These are phyloP conservation scores for Leucoraja erinaceus DNA, from an alignment of 2,113 vertebrate genomes.

Conservation along the genomic window DNA sequence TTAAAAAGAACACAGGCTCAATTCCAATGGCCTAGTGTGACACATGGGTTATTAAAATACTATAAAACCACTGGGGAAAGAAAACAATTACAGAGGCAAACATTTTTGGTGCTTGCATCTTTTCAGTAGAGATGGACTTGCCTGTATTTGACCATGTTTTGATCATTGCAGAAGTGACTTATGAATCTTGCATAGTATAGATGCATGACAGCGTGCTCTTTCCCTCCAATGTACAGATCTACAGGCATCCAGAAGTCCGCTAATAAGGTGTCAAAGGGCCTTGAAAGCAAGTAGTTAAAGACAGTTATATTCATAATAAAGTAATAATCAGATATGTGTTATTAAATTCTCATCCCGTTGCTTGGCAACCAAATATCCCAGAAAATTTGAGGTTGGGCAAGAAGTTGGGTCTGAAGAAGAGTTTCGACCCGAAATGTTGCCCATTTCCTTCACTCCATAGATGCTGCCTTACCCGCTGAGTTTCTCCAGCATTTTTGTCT, in stretches of 20 bases:
- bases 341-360: not conserved
- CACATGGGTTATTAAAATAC: not conserved
- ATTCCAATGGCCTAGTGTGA: not conserved
- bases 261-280: conserved; percentile 67
- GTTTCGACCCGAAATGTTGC: too few relatives aligned
- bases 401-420: too few relatives aligned
- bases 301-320: not conserved
- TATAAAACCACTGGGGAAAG: too few relatives aligned
- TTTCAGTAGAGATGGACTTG: conserved; percentile 46
- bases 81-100: not conserved
- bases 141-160: conserved; percentile 79
- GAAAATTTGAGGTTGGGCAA: not conserved
- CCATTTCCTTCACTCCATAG: too few relatives aligned
- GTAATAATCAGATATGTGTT: not conserved
- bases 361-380: not conserved
- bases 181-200: conserved; percentile 91
- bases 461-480: too few relatives aligned
- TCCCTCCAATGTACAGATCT: conserved; percentile 88
- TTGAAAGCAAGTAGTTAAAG: conserved; percentile 47
- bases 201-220: conserved; percentile 95
- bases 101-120: not conserved
- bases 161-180: conserved; percentile 80
- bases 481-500: too few relatives aligned
- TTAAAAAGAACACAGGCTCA: not conserved
- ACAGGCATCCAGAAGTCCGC: conserved; percentile 91